phyloP scores from a whole-genome alignment of 2,888 invertebrate species.

The Copidosoma aretas region DNA sequence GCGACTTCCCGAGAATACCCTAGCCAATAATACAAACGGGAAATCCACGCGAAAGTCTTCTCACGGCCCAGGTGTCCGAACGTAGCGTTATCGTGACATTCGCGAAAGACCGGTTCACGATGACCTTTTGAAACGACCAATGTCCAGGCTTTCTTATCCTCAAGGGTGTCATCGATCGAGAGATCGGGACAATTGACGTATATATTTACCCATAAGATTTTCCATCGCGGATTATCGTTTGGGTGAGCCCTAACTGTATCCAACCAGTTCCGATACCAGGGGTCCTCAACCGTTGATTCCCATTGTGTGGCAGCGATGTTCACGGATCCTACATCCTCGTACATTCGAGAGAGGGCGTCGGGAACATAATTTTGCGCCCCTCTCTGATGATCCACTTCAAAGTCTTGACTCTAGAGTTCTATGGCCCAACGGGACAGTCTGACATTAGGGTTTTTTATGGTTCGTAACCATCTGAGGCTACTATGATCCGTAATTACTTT shows the following conservation, averaged over 20 bases:
- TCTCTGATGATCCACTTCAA: conserved; percentile 22
- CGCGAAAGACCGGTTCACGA: not conserved
- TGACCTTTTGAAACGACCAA: not conserved
- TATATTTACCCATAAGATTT: not conserved
- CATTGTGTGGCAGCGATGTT: not conserved
- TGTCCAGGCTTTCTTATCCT: not conserved
- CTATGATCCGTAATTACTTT: conserved; percentile 47
- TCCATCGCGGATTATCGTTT: conserved; percentile 1
- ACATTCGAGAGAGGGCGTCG: conserved; percentile 25
- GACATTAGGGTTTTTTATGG: conserved; percentile 38
- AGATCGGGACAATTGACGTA: not conserved
- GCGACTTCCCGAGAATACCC: conserved; percentile 17
- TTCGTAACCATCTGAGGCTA: conserved; percentile 43
- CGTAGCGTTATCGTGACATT: not conserved
- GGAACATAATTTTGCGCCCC: conserved; percentile 28
- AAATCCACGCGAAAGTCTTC: conserved; percentile 13
- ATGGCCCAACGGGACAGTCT: conserved; percentile 38
- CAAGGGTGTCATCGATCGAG: not conserved
- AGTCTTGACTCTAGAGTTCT: conserved; percentile 26
- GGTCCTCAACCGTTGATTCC: not conserved
- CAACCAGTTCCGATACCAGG: conserved; percentile 6
- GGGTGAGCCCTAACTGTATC: not conserved
- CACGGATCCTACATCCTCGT: not conserved
- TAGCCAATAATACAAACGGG: conserved; percentile 25
- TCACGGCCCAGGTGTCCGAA: conserved; percentile 10